Conservation (phyloP, 2,797 vertebrate species). For the Molothrus ater region DNA sequence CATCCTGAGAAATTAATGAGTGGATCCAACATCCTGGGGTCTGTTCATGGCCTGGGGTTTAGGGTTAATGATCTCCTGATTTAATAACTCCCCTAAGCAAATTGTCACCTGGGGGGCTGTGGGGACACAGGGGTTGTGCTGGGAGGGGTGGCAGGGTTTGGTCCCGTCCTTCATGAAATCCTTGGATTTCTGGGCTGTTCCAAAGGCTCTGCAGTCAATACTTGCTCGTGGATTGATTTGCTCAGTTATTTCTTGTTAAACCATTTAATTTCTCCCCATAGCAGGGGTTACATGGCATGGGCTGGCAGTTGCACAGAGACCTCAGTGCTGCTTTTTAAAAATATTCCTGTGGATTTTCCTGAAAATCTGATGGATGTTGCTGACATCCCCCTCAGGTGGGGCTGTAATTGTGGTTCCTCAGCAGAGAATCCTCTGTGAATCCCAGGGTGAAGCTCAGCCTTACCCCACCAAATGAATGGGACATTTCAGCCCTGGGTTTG, state of each 20-base stretch:
- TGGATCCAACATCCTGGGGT: not conserved
- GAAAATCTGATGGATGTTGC: not conserved
- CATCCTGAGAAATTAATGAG: not conserved
- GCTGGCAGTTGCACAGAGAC: not conserved
- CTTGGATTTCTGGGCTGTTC: slow-evolving; percentile 49
- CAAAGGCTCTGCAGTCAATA: slow-evolving; percentile 31
- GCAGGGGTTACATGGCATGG: not conserved
- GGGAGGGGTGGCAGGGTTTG: not conserved
- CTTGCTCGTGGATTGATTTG: slow-evolving; percentile 14
- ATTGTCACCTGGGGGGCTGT: not conserved
- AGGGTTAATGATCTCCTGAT: not conserved
- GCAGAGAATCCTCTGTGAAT: not conserved
- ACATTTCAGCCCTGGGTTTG: not conserved
- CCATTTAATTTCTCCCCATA: not conserved
- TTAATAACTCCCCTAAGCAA: not conserved
- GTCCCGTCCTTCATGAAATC: not conserved
- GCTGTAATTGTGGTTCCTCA: not conserved
- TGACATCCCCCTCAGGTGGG: not conserved
- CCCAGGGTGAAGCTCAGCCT: not conserved
- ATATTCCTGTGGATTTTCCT: not conserved
- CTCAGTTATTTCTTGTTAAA: slow-evolving; percentile 5
- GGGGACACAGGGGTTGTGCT: not conserved
- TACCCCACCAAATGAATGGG: not conserved
- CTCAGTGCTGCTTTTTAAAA: not conserved
- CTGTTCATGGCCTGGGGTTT: not conserved